These are phyloP conservation scores for Nothoprocta pentlandii DNA, from an alignment of 2,113 vertebrate genomes.

Conservation along the genomic window DNA sequence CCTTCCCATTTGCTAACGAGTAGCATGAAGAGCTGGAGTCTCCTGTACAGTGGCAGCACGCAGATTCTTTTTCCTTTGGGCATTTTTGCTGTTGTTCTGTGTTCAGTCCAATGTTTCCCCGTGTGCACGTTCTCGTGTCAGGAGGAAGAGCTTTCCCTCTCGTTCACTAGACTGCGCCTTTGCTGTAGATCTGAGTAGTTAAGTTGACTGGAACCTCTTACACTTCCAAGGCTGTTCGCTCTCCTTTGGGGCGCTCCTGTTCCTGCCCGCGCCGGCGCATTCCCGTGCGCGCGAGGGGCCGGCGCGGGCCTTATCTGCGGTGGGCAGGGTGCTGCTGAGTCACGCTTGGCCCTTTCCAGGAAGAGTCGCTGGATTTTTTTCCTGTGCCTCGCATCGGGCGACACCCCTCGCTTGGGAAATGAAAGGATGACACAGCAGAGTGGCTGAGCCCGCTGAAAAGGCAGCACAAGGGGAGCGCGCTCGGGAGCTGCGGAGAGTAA, in stretches of 20 bases:
- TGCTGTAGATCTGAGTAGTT: background rate
- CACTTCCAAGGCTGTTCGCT: background rate
- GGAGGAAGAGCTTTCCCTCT: background rate
- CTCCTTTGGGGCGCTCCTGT: slow-evolving; percentile 6
- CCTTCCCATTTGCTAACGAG: background rate
- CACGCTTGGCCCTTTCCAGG: slow-evolving; percentile 16
- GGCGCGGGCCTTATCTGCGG: background rate
- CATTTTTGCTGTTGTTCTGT: background rate
- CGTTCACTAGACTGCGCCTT: background rate
- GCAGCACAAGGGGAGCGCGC: background rate
- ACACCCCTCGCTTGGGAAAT: background rate
- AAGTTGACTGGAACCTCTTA: background rate
- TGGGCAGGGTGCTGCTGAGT: slow-evolving; percentile 61
- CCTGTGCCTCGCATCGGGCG: background rate
- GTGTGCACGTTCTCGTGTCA: background rate
- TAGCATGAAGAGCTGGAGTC: background rate
- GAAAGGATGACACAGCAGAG: slow-evolving; percentile 39
- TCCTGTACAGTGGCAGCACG: background rate
- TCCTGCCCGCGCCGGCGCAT: background rate
- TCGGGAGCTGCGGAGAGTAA: background rate
- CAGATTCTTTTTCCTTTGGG: background rate
- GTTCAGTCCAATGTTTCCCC: background rate
- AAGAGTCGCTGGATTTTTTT: background rate
- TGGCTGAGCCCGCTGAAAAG: background rate
- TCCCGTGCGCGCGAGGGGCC: background rate